Base-by-base conservation (phyloP, 2,797 vertebrate species). In the Neosilurus hyrtlii region DNA sequence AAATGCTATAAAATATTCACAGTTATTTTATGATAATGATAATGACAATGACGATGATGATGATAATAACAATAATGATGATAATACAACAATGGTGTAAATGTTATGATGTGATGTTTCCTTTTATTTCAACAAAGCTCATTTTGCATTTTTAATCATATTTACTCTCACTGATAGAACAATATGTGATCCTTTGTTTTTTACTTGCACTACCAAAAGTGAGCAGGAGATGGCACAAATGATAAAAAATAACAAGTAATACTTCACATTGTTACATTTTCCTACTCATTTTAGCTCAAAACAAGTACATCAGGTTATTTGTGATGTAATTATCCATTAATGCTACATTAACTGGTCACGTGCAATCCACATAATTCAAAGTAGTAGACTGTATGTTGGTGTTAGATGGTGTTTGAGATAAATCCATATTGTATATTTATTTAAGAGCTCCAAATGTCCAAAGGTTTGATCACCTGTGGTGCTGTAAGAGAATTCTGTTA, bases 161-260 rank as follows among this genome's bases (percentile, higher is more conserved):
- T 43, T 43, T 43, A 43, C 43, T 43, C 8, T 43, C 8, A 43
- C 0, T 43, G 4, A 26, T 12, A 49, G 67, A 49, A 7, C n/a
- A 52, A 18, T 52, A 74, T 12, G 4, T 54, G 14, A 30, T 9
- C 26, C 18, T 14, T 22, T 20, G 10, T 51, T 26, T 63, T 52
- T 63, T 9, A 78, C 75, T 20, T 82, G 56, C 51, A 43, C 12
- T 82, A 43, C 72, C 35, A 67, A n/a, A 66, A 57, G n/a, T 49
- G 51, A 26, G 20, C 81, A 67, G 80, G 14, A 75, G 80, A 65
- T 75, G 81, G 71, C 81, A 37, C 14, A 59, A 81, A 73, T 1
- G 10, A 52, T 35, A 11, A n/a, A 24, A 30, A 75, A 63, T 26
- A 78, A 24, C 1, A 1, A 74, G 4, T 15, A 56, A 57, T 20